These are phyloP conservation scores for Leptinotarsa texana DNA, from an alignment of 1,140 invertebrate genomes.

Conservation along the genomic window DNA sequence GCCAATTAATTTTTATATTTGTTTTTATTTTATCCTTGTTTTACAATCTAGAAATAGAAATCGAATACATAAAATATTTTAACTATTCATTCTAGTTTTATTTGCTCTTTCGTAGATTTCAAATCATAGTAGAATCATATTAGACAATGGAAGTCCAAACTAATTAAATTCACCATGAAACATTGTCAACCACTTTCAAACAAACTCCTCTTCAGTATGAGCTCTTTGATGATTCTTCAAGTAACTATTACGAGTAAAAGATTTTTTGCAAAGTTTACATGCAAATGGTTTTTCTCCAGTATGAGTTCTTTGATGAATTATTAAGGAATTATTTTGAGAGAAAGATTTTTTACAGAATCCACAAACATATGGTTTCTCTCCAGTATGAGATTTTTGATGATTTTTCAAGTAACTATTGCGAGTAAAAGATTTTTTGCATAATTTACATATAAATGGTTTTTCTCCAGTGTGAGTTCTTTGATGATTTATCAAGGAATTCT, in stretches of 20 bases:
- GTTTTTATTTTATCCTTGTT: too few species aligned
- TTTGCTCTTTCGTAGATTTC: too few species aligned
- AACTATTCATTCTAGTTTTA: too few species aligned
- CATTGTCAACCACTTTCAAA: slow-evolving; percentile 66
- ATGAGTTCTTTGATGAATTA: too few species aligned
- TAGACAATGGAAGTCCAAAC: too few species aligned
- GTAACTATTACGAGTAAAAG: slow-evolving; percentile 38
- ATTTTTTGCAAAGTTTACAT: slow-evolving; percentile 31
- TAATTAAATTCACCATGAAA: too few species aligned
- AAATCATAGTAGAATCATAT: too few species aligned
- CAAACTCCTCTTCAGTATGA: slow-evolving; percentile 33
- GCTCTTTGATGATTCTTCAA: slow-evolving; percentile 35
- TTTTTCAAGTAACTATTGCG: slow-evolving; percentile 29
- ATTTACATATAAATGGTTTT: slow-evolving; percentile 48
- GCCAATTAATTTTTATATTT: too few species aligned
- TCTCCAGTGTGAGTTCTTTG: slow-evolving; percentile 65
- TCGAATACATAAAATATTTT: too few species aligned
- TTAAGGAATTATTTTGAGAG: too few species aligned
- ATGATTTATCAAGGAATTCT: slow-evolving; percentile 64
- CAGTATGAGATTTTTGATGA: slow-evolving; percentile 36
- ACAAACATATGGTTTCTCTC: slow-evolving; percentile 56
- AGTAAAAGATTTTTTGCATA: slow-evolving; percentile 40
- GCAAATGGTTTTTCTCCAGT: slow-evolving; percentile 8
- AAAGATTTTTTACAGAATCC: slow-evolving; percentile 61
- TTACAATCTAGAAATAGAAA: too few species aligned